A percentile compares a stretch with the other conserved stretches of the same genome.
These are phyloP conservation scores for Halictus quadricinctus DNA, from an alignment of 2,888 invertebrate species.

Conservation along the genomic window DNA sequence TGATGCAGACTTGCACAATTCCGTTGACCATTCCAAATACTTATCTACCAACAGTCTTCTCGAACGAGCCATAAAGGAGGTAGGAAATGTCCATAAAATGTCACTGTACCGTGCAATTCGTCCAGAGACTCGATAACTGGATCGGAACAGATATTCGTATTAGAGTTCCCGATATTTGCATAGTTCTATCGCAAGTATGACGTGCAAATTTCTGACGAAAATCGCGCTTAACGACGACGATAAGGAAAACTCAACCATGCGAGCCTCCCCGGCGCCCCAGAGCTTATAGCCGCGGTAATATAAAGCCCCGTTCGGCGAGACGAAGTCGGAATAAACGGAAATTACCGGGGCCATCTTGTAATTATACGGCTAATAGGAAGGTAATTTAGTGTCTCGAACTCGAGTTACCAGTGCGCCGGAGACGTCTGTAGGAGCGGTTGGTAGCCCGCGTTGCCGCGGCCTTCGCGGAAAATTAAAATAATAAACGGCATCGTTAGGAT, in stretches of 20 bases:
- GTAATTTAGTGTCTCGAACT: slow-evolving; percentile 83
- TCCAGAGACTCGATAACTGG: too few species aligned
- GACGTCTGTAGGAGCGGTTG: slow-evolving; percentile 55
- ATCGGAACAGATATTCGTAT: neutral
- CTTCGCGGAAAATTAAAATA: slow-evolving; percentile 82
- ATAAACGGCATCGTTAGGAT: slow-evolving; percentile 83
- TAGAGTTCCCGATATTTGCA: neutral
- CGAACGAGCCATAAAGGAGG: neutral
- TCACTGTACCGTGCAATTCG: too few species aligned
- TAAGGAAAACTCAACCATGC: slow-evolving; percentile 46
- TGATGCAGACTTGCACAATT: too few species aligned
- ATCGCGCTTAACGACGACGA: slow-evolving; percentile 47
- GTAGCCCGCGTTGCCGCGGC: slow-evolving; percentile 67
- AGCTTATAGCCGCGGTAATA: slow-evolving; percentile 63
- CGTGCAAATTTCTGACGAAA: slow-evolving; percentile 20
- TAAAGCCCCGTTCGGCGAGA: slow-evolving; percentile 75
- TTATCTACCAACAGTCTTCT: neutral
- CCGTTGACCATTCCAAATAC: too few species aligned
- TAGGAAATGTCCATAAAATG: neutral
- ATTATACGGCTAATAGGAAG: slow-evolving; percentile 83
- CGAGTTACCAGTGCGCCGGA: slow-evolving; percentile 77
- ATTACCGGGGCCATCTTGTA: slow-evolving; percentile 83
- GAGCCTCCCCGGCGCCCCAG: slow-evolving; percentile 17
- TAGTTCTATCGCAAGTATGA: neutral
- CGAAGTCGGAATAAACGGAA: slow-evolving; percentile 82